Evolutionary conservation across 2,113 vertebrate species (phyloP), one percentile per base, ranked within the genome.

Genomic region (Silurus glanis): DNA sequence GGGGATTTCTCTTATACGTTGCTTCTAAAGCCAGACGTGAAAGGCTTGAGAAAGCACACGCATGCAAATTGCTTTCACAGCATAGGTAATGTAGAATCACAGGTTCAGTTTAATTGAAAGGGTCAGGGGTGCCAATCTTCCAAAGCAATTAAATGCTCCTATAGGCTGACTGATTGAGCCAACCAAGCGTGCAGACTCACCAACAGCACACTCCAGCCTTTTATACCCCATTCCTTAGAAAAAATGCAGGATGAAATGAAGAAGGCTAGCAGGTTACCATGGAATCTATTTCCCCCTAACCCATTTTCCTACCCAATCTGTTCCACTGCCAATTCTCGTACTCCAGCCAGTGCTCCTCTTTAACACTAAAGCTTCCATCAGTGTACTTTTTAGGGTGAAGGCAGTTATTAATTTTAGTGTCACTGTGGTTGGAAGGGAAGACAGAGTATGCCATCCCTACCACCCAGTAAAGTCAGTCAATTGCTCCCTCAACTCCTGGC

Each of bases 61-160:
- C 85, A 75, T 86, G 66, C 85, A 82, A 86, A 78, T 84, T 75
- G 62, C 72, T 3, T 53, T 55, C 83, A 74, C 88, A n/a, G 79
- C 47, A 55, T 55, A 58, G 56, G 83, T 83, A 87, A 86, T 81
- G 78, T 90, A 88, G 69, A 90, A 84, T 89, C 89, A 69, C 93
- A 94, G 92, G 90, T 89, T 88, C 89, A 85, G 84, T 83, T 89
- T 94, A 93, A 94, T 92, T 93, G 91, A 93, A 93, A 89, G 83
- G 91, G 88, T 84, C 16, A 37, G 82, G 76, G 88, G 90, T 91
- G 90, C 86, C 47, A 71, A 89, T 93, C 88, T 89, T 92, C 91
- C 90, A 88, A 93, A 94, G 92, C 90, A 94, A 95, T 93, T 94
- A 94, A 89, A 89, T 76, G 87, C 90, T 93, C 90, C 92, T 90